Percentiles rank a stretch among this genome's conserved stretches.
phyloP scores from a whole-genome alignment of 2,113 vertebrate genomes.

The Hippopotamus amphibius region DNA sequence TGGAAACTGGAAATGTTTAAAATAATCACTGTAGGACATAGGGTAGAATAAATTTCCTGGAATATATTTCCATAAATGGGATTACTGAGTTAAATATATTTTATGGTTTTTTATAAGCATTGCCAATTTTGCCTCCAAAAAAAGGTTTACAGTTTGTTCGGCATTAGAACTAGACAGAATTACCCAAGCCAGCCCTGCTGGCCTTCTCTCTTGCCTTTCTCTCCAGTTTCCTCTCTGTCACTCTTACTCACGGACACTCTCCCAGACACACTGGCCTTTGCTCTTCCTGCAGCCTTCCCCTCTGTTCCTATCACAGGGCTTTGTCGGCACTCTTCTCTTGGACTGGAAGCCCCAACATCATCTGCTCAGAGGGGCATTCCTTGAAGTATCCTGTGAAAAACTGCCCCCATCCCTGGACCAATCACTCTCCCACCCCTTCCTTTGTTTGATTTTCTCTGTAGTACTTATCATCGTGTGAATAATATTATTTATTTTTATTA shows the following conservation, averaged over 20 bases:
- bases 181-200: rapidly evolving
- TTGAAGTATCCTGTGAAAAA: neutral
- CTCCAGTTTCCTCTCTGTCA: neutral
- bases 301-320: neutral
- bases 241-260: neutral
- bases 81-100: conserved; percentile 54
- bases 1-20: neutral
- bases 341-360: rapidly evolving
- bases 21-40: neutral
- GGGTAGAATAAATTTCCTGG: conserved; percentile 21
- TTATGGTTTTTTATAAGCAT: conserved; percentile 7
- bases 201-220: neutral
- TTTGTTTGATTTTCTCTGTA: neutral
- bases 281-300: too few species aligned
- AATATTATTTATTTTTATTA: neutral
- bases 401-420: rapidly evolving
- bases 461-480: neutral
- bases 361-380: neutral
- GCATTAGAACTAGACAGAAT: neutral
- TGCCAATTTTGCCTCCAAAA: conserved; percentile 37
- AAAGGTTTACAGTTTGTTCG: conserved; percentile 32
- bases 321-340: neutral
- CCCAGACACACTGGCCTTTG: neutral
- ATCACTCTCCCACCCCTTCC: neutral
- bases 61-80: conserved; percentile 18